These are phyloP conservation scores for Zelleria hepariella DNA, from an alignment of 2,888 invertebrate species.

Conservation along the genomic window DNA sequence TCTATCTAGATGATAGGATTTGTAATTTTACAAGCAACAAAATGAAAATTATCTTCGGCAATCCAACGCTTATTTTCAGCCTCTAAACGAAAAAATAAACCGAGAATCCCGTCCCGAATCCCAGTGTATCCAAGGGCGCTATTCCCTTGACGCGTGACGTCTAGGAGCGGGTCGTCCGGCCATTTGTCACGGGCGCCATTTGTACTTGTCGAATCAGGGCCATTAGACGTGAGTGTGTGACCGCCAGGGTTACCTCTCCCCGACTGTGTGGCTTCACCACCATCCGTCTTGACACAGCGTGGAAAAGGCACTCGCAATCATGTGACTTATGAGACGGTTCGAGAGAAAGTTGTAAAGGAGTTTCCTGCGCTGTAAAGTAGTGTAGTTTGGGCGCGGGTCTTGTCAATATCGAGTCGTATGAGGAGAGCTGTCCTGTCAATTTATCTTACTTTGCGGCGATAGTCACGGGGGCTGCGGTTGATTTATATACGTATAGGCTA, in stretches of 20 bases:
- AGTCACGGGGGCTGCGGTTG: conserved; percentile 54
- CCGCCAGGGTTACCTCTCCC: conserved; percentile 59
- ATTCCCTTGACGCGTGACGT: conserved; percentile 45
- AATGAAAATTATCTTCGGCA: neutral
- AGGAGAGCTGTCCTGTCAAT: conserved; percentile 57
- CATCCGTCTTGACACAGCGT: conserved; percentile 32
- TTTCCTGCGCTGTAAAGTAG: conserved; percentile 24
- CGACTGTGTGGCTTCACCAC: conserved; percentile 36
- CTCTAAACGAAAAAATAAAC: neutral
- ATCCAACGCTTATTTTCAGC: neutral
- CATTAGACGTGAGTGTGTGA: conserved; percentile 71
- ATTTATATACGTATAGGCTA: no score
- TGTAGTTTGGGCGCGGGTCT: conserved; percentile 38
- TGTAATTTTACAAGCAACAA: neutral
- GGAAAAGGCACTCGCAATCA: conserved; percentile 19
- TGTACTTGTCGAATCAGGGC: conserved; percentile 74
- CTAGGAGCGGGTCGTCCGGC: conserved; percentile 59
- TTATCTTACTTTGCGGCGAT: conserved; percentile 67
- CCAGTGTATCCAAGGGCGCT: conserved; percentile 37
- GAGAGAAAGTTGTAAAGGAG: neutral
- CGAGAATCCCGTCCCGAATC: neutral
- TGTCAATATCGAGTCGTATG: conserved; percentile 60
- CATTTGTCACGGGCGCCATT: conserved; percentile 72
- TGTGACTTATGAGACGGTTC: conserved; percentile 12
- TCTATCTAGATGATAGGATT: neutral